Evolutionary conservation across 2,888 invertebrate species (phyloP), one percentile per base, ranked within the genome.

Genomic region (Hyalella azteca): DNA sequence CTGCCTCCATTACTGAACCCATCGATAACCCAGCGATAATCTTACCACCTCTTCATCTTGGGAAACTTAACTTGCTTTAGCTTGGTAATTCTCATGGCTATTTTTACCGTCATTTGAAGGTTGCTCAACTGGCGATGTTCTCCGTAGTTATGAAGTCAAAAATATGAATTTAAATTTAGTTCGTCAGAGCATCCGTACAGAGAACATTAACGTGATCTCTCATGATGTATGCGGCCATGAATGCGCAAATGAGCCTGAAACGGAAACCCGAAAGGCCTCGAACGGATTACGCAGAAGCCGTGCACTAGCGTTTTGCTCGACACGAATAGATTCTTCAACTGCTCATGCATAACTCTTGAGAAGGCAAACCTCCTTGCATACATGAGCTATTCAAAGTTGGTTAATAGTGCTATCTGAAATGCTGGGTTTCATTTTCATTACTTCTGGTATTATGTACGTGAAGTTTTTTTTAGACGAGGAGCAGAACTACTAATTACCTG

Each of bases 11-110:
- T 66, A 66, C 66, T 15, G 66, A 36, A n/a, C 11, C 66, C 66
- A 66, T 66, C 66, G 66, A 66, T 66, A 66, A 66, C 66, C 66
- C 39, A 66, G 66, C 36, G 66, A 66, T 66, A 66, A 66, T 66
- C 66, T 66, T 66, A 66, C 66, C 32, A 36, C 66, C 66, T 66
- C 66, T 66, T 36, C 36, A 66, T 66, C 66, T 66, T 36, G 32
- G 32, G 29, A 66, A 66, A 66, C 66, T 66, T n/a, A n/a, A n/a
- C n/a, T n/a, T n/a, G n/a, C n/a, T n/a, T n/a, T n/a, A n/a, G n/a
- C n/a, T n/a, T n/a, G n/a, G n/a, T n/a, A n/a, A n/a, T n/a, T n/a
- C n/a, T n/a, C n/a, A n/a, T 13, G 19, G 66, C 36, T 66, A 36
- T 66, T 66, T 36, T 66, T 66, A 36, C n/a, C 36, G 5, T 22